Base-by-base conservation (phyloP, 1,140 invertebrate species). In the Planococcus citri region DNA sequence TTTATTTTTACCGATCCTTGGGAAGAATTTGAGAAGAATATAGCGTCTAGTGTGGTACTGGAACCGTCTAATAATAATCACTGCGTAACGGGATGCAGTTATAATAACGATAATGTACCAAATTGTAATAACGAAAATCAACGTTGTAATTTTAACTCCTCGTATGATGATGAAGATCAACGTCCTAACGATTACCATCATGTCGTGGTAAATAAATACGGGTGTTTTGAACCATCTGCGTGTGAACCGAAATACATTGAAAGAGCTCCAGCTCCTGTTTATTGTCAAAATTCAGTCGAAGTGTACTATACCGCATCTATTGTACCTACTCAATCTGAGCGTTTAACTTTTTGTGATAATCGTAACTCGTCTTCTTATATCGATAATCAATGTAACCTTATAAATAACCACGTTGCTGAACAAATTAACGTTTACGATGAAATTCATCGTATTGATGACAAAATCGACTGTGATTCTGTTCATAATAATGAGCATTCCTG, bases 1-100 rank as follows among this genome's bases (percentile, higher is more conserved):
- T 74, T 72, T 70, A 61, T 51, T 68, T 75, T 72, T 75, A 67
- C 76, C 73, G 82, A 83, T 79, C 82, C 82, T 71, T 83, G 82
- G 82, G 80, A 82, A 74, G 80, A 82, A 75, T 82, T 25, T 20
- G 60, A 64, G 60, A 64, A 64, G 21, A 64, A 25, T 25, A 25
- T 27, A 25, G 60, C 41, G 33, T 6, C 33, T 37, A 37, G 33
- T 51, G 17, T 9, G 6, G 41, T 17, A 51, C n/a, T 3, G 41
- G 41, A 51, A 51, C n/a, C 41, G 33, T 37, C 21, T 60, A n/a
- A 60, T 64, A 27, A 24, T 20, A 64, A 17, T 17, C 3, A 64
- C 6, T 20, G 51, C 24, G 25, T 14, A n/a, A 74, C n/a, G n/a
- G 17, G 41, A 51, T 51, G n/a, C 41, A 3, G 17, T 51, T 51